Base-by-base conservation (phyloP, 2,113 vertebrate species). In the Nibea coibor region DNA sequence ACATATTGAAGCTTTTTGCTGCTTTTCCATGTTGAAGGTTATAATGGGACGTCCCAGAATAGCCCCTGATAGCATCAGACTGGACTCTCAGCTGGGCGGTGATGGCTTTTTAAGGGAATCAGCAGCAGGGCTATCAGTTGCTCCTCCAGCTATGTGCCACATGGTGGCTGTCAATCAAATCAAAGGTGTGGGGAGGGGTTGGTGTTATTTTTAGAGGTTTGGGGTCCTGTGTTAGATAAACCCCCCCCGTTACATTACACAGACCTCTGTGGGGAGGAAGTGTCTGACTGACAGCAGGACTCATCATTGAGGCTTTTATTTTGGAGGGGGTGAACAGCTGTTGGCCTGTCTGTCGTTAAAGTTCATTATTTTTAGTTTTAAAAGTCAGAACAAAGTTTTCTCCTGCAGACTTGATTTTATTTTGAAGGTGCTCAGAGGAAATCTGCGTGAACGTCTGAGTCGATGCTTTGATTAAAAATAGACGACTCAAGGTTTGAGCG, bases 91-190 rank as follows among this genome's bases (percentile, higher is more conserved):
- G 94, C 95, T 94, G 91, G 91, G 90, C 91, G 12, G 87, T 85
- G 78, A 97, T 99, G 97, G 95, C 98, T 99, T 99, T 99, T 99
- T 99, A 99, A 98, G 98, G 98, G 96, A 98, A 99, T 98, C 96
- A 93, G 90, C 95, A 92, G 95, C 93, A 87, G 91, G 92, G 93
- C 91, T 97, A 97, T 97, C 96, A 95, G 93, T 96, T 96, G 94
- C 96, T 94, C 72, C 92, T 83, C 89, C 93, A 93, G 95, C 91
- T 95, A 96, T 96, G 96, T 93, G 95, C 95, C 98, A 99, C 97
- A 98, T 99, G 98, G 95, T 95, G 93, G 66, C 95, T 99, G 97
- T 98, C 98, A 97, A 87, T 99, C 97, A 98, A 76, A 69, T 16
- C 16, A 0, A 66, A 81, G 82, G 85, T 73, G 80, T 78, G 82